Base-by-base conservation (phyloP, 2,797 vertebrate genomes). In the Eupleurogrammus muticus region DNA sequence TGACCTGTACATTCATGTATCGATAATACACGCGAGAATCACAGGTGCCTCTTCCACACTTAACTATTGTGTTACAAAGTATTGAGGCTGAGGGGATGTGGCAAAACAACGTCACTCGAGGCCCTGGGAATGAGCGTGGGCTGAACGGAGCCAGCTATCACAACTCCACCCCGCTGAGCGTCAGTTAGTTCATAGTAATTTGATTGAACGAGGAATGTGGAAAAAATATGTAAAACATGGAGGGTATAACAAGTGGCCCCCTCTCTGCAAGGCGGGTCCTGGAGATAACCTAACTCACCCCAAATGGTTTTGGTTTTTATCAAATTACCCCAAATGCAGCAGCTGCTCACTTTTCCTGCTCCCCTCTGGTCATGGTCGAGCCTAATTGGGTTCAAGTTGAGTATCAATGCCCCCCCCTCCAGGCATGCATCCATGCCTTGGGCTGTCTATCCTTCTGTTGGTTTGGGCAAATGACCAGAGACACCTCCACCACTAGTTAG, bases 291-390 rank as follows among this genome's bases (percentile, higher is more conserved):
- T 36, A 14, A 36, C 46, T 24, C n/a, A 28, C 60, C 46, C 44
- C 10, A 44, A 16, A 38, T 7, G 38, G 12, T 21, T 32, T 68
- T 1, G 16, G 48, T 2, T 36, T 23, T 24, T 40, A 74, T 66
- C n/a, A 57, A 53, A 70, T 56, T 28, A 54, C 6, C 44, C 48
- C 36, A 14, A 50, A 61, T 51, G 49, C 28, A 32, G 47, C 54
- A 58, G 53, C 20, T 54, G 62, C 40, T 34, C 52, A 32, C 32
- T 64, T 64, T 75, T 17, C 40, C 9, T 70, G 65, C 34, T 70
- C 42, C 40, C 16, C 20, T 46, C 28, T 58, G 13, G 58, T 50
- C 9, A n/a, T 10, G 35, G 21, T 9, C 9, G 14, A 47, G 8
- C 21, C 24, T 35, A 46, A 8, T 49, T 16, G 21, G 19, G 32